A percentile compares a stretch with the other conserved stretches of the same genome.
phyloP scores from a whole-genome alignment of 1,140 invertebrate species.

The Vanessa tameamea region DNA sequence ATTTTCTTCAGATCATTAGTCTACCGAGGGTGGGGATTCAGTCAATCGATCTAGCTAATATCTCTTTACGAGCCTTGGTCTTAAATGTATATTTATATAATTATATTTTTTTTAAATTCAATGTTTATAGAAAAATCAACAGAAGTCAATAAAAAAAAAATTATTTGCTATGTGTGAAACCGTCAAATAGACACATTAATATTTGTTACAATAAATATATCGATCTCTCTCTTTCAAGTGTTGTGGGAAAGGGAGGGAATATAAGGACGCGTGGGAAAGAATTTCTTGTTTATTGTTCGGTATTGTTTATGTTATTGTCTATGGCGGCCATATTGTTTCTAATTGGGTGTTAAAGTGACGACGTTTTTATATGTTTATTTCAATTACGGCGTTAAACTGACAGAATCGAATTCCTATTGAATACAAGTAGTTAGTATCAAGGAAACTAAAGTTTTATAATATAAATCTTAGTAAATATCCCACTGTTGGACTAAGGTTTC shows the following conservation, averaged over 20 bases:
- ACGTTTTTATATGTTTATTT: conserved; percentile 28
- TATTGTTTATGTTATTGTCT: conserved; percentile 45
- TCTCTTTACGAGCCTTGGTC: too few relatives aligned
- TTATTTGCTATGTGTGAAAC: not conserved
- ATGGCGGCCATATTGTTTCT: conserved; percentile 39
- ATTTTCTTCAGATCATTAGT: too few relatives aligned
- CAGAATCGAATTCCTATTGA: not conserved
- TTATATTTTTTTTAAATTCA: too few relatives aligned
- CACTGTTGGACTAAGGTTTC: too few relatives aligned
- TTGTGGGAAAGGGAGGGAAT: conserved; percentile 6
- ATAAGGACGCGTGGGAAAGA: conserved; percentile 35
- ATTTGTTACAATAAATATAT: conserved; percentile 5
- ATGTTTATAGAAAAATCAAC: not conserved
- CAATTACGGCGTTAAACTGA: conserved; percentile 10
- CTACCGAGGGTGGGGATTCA: too few relatives aligned
- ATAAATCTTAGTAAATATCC: too few relatives aligned
- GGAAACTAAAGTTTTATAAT: too few relatives aligned
- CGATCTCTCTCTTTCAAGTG: conserved; percentile 14
- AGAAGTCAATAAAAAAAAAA: not conserved
- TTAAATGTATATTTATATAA: too few relatives aligned
- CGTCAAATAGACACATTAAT: not conserved
- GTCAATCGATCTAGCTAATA: too few relatives aligned
- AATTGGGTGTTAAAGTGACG: conserved; percentile 39
- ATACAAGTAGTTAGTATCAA: too few relatives aligned
- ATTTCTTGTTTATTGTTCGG: conserved; percentile 37